A percentile compares a stretch with the other conserved stretches of the same genome.
These are phyloP conservation scores for Podarcis raffonei DNA, from an alignment of 2,113 vertebrate genomes.

Conservation along the genomic window DNA sequence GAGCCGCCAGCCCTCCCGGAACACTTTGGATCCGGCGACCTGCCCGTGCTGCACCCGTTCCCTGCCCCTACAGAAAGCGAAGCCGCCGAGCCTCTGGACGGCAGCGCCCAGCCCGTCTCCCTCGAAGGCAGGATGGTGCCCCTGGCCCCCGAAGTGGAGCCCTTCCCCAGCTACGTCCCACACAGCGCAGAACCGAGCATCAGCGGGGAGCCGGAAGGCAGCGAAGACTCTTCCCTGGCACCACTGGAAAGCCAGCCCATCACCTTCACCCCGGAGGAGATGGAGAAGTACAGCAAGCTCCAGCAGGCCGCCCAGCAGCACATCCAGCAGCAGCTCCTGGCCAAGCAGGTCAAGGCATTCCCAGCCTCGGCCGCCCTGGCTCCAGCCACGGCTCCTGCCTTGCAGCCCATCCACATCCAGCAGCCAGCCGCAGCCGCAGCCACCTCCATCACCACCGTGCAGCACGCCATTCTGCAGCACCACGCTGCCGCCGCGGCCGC, in stretches of 20 bases:
- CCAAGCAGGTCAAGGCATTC: constrained; percentile 95
- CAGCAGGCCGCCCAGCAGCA: constrained; percentile 98
- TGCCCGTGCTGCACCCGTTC: constrained; percentile 72
- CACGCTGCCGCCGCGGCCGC: constrained; percentile 84
- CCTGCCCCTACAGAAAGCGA: constrained; percentile 64
- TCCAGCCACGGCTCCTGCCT: constrained; percentile 75
- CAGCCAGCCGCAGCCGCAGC: constrained; percentile 89
- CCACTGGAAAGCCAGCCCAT: constrained; percentile 97
- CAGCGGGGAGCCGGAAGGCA: constrained; percentile 84
- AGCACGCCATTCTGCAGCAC: constrained; percentile 96
- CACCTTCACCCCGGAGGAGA: constrained; percentile 96
- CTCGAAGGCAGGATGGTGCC: constrained; percentile 79
- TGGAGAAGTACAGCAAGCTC: constrained; percentile 99
- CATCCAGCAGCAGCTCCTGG: constrained; percentile 97
- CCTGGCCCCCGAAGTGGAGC: constrained; percentile 74
- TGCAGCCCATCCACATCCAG: constrained; percentile 96
- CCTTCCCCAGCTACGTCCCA: constrained; percentile 84
- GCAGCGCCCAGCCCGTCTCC: constrained; percentile 74
- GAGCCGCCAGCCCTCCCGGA: constrained; percentile 64
- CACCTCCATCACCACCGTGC: constrained; percentile 92
- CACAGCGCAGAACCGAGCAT: constrained; percentile 75
- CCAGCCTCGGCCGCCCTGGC: constrained; percentile 86
- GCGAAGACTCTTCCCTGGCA: constrained; percentile 90
- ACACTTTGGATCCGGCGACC: constrained; percentile 69
- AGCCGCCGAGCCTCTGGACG: constrained; percentile 82